Conservation (phyloP, 2,113 vertebrate genomes). For the Pundamilia nyererei region DNA sequence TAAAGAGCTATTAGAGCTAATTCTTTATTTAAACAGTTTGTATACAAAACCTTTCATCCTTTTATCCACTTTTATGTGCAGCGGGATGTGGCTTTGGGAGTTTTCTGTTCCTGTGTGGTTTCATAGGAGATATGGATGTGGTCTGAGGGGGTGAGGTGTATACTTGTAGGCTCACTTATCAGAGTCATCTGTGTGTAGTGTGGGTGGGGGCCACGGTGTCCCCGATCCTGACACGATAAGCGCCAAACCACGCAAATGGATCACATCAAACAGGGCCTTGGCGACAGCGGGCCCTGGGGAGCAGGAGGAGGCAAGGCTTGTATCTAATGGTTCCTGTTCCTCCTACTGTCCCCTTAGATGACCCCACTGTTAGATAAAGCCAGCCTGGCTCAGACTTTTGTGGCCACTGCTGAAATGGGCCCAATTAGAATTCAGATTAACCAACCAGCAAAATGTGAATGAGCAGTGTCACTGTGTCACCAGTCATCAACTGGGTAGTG, state of each 20-base stretch:
- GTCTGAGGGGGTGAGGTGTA: slow-evolving; percentile 41
- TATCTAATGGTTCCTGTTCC: slow-evolving; percentile 63
- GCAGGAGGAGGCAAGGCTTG: slow-evolving; percentile 46
- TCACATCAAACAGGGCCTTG: slow-evolving; percentile 56
- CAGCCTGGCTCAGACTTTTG: not conserved
- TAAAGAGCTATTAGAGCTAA: slow-evolving; percentile 74
- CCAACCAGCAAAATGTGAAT: slow-evolving; percentile 7
- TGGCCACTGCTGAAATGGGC: not conserved
- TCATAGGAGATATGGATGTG: slow-evolving; percentile 51
- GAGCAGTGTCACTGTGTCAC: slow-evolving; percentile 15
- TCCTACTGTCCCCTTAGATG: slow-evolving; percentile 50
- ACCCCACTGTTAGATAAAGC: slow-evolving; percentile 52
- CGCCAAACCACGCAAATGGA: slow-evolving; percentile 59
- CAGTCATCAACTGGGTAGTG: not conserved
- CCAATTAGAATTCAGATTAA: slow-evolving; percentile 47
- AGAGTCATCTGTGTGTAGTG: slow-evolving; percentile 67
- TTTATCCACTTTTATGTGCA: slow-evolving; percentile 73
- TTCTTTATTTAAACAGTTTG: slow-evolving; percentile 79
- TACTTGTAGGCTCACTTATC: slow-evolving; percentile 57
- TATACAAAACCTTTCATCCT: slow-evolving; percentile 76
- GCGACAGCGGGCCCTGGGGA: slow-evolving; percentile 58
- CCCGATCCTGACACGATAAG: slow-evolving; percentile 61
- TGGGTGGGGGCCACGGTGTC: slow-evolving; percentile 60
- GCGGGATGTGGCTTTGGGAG: slow-evolving; percentile 66
- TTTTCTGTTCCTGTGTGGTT: slow-evolving; percentile 66